Base-by-base conservation (phyloP, 2,888 invertebrate genomes). In the Blastobasis adustella region DNA sequence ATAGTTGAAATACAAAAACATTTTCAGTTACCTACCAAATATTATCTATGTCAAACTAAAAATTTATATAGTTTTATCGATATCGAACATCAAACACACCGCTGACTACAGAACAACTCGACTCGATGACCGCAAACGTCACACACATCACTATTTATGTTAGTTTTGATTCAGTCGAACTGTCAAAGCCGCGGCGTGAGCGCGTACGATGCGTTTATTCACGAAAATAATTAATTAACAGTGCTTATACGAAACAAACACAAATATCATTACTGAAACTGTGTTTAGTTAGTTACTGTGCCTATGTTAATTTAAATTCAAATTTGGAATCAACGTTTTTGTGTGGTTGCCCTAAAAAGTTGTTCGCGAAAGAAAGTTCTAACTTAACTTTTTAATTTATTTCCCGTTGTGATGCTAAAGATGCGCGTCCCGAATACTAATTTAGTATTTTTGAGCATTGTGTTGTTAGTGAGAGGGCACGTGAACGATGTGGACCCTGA, bases 331-430 rank as follows among this genome's bases (percentile, higher is more conserved):
- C 42, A 6, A 42, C 9, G 42, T 42, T 4, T 40, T 42, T 42
- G 10, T 10, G 5, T 53, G 61, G 23, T 2, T 81, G 86, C 63
- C 82, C 85, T 79, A 83, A 75, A 76, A 70, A 63, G 67, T 68
- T 65, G 64, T 69, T 67, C 71, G 67, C 61, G 63, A 76, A 79
- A 77, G 79, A 80, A 83, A 83, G 82, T 82, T 78, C 66, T 40
- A 23, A 47, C 40, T 10, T 42, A 23, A 23, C 23, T 23, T 23
- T 23, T 1, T 46, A 47, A 47, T 45, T 45, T 49, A 38, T 42
- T 45, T 37, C 39, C 10, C 23, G 9, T 49, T 49, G 45, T 39
- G 37, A 45, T 36, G 37, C 38, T 46, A 47, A 81, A 77, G 66
- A 85, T 85, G 83, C 57, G 62, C 60, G 62, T 61, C 55, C 59